phyloP scores from a whole-genome alignment of 2,797 vertebrate genomes.

The Nannoperca obscura region DNA sequence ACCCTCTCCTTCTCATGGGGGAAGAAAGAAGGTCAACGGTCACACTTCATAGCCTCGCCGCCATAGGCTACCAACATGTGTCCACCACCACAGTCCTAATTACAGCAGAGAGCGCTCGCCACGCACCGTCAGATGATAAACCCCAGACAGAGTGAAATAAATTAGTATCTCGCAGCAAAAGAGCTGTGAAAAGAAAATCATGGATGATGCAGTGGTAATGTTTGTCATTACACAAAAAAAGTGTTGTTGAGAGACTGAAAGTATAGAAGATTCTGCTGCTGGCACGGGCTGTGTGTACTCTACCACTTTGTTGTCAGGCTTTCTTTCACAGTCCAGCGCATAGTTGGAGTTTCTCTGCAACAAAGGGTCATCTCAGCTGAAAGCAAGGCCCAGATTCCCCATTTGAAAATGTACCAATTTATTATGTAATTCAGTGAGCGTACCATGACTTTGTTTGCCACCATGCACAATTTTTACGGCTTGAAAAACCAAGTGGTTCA shows the following conservation, averaged over 20 bases:
- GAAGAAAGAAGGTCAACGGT: conserved; percentile 71
- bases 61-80: conserved; percentile 67
- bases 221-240: conserved; percentile 47
- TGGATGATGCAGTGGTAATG: conserved; percentile 48
- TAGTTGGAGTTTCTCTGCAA: conserved; percentile 45
- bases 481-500: conserved; percentile 8
- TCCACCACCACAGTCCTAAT: conserved; percentile 56
- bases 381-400: conserved; percentile 30
- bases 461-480: neutral
- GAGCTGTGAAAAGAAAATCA: conserved; percentile 35
- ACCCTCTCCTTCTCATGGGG: conserved; percentile 31
- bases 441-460: conserved; percentile 15
- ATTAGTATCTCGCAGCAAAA: conserved; percentile 1
- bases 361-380: conserved; percentile 25
- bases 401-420: conserved; percentile 19
- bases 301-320: conserved; percentile 37
- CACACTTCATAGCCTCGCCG: conserved; percentile 52
- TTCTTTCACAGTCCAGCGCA: conserved; percentile 51
- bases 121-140: conserved; percentile 52
- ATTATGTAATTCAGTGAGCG: conserved; percentile 23
- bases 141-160: conserved; percentile 7
- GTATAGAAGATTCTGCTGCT: conserved; percentile 35
- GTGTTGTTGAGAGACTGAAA: conserved; percentile 31
- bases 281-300: conserved; percentile 25
- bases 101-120: conserved; percentile 49